phyloP scores from a whole-genome alignment of 2,113 vertebrate species.

The Percopsis transmontana region DNA sequence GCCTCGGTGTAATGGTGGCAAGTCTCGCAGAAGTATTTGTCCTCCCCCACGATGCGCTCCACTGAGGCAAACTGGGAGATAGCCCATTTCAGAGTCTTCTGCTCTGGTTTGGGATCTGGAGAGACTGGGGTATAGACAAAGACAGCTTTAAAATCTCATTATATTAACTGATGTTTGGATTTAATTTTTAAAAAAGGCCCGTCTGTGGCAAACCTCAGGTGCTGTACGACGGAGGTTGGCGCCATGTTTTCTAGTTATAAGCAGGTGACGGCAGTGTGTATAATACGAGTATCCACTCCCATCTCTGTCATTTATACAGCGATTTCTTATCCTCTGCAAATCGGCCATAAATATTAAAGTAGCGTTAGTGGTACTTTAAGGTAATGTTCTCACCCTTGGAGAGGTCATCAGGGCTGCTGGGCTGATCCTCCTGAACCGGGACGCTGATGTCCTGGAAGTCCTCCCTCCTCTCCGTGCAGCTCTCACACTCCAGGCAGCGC shows the following conservation, averaged over 20 bases:
- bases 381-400: constrained; percentile 79
- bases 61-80: constrained; percentile 97
- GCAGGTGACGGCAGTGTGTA: no score
- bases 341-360: no score
- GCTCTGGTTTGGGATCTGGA: constrained; percentile 93
- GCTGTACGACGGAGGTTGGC: no score
- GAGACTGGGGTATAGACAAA: constrained; percentile 82
- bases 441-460: constrained; percentile 98
- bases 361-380: no score
- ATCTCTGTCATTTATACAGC: no score
- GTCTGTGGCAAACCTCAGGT: no score
- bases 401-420: constrained; percentile 80
- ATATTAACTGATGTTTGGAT: neutral
- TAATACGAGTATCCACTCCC: no score
- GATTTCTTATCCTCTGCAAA: no score
- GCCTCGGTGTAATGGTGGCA: constrained; percentile 97
- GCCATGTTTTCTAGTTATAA: no score
- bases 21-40: constrained; percentile 98
- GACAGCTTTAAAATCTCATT: neutral
- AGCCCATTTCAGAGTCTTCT: constrained; percentile 94
- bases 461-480: constrained; percentile 92
- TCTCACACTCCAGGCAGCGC: constrained; percentile 95
- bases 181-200: no score
- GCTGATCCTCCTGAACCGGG: constrained; percentile 92
- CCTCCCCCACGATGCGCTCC: constrained; percentile 95